phyloP scores from a whole-genome alignment of 64 coral and sea anemone genomes.

The Stichodactyla mertensii region DNA sequence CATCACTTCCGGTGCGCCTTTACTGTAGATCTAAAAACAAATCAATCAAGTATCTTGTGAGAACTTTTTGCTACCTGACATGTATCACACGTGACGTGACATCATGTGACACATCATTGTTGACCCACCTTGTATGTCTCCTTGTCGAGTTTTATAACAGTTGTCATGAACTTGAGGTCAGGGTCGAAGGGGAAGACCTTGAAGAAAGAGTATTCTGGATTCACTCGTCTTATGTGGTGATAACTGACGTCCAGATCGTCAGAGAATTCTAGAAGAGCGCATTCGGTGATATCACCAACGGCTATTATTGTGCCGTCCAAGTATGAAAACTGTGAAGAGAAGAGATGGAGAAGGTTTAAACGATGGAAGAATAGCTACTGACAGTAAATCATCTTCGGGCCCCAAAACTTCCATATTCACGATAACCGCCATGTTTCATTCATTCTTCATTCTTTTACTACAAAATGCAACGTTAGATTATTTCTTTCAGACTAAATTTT shows the following conservation, averaged over 20 bases:
- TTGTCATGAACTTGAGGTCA: conserved; percentile 40
- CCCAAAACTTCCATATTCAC: too few species aligned
- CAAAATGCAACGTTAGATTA: too few species aligned
- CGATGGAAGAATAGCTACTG: too few species aligned
- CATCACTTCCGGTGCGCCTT: conserved; percentile 49
- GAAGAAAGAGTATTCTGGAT: conserved; percentile 36
- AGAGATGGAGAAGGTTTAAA: too few species aligned
- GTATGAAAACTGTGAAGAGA: not conserved
- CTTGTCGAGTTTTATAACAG: conserved; percentile 26
- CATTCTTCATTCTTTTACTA: too few species aligned
- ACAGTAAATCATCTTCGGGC: too few species aligned
- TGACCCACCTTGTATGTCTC: conserved; percentile 4
- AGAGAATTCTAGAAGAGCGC: conserved; percentile 48
- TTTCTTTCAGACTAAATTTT: too few species aligned
- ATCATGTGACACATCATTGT: not conserved
- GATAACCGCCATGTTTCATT: too few species aligned
- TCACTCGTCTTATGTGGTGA: conserved; percentile 22
- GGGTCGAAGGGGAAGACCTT: conserved; percentile 45
- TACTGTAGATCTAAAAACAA: conserved; percentile 31
- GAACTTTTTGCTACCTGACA: not conserved
- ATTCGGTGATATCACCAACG: conserved; percentile 50
- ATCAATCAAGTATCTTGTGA: not conserved
- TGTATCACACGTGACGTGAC: not conserved
- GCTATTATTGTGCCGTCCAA: not conserved
- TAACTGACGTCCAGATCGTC: conserved; percentile 39